Conservation (phyloP, 2,888 invertebrate genomes). For the Ochropleura leucogaster region DNA sequence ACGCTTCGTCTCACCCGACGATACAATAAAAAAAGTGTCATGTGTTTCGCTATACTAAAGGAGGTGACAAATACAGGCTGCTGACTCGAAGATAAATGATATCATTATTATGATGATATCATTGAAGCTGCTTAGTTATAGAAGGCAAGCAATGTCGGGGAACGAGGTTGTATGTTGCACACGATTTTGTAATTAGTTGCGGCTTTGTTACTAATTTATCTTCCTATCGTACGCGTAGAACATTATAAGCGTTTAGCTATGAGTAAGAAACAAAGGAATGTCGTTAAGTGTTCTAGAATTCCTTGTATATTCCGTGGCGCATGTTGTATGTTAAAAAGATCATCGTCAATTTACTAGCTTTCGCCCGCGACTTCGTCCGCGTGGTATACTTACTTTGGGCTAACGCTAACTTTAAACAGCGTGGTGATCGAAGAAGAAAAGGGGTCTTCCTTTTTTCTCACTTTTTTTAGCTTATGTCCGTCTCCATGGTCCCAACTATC, state of each 20-base stretch:
- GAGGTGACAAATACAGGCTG: constrained; percentile 34
- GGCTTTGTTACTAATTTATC: constrained; percentile 9
- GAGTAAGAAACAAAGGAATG: background rate
- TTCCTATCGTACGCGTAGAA: constrained; percentile 5
- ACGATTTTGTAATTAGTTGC: constrained; percentile 39
- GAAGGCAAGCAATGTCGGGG: constrained; percentile 7
- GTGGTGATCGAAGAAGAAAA: no score
- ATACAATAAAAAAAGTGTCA: constrained; percentile 30
- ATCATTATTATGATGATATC: constrained; percentile 46
- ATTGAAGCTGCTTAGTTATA: constrained; percentile 17
- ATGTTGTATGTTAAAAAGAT: background rate
- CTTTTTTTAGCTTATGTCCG: no score
- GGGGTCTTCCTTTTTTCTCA: no score
- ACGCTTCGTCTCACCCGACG: constrained; percentile 15
- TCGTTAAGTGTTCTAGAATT: constrained; percentile 2
- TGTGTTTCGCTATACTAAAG: constrained; percentile 30
- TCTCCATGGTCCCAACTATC: no score
- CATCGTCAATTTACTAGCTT: no score
- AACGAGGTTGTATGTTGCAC: constrained; percentile 30
- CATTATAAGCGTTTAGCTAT: constrained; percentile 18
- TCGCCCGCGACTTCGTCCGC: no score
- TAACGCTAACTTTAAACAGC: no score
- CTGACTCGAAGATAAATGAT: constrained; percentile 19
- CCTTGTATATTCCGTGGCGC: background rate
- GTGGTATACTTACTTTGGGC: no score